Percentiles rank a stretch among this genome's conserved stretches.
Conservation (phyloP, 2,888 invertebrate genomes). For the Fabriciana adippe region DNA sequence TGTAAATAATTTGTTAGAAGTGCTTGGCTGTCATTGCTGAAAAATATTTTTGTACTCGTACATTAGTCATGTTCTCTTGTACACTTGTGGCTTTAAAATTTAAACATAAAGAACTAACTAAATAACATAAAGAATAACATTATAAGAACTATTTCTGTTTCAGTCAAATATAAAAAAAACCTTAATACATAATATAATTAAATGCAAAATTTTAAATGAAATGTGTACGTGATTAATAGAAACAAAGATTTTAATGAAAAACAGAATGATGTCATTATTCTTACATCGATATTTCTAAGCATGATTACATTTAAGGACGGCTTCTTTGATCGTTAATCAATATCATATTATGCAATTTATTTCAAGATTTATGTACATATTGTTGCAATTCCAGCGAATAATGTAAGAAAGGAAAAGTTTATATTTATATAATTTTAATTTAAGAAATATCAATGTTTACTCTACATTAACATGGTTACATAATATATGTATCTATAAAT, state of each 20-base stretch:
- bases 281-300: conserved; percentile 55
- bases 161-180: not conserved
- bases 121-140: conserved; percentile 45
- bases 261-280: conserved; percentile 44
- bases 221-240: too few relatives aligned
- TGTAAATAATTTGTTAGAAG: conserved; percentile 19
- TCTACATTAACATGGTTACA: too few relatives aligned
- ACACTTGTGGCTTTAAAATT: conserved; percentile 50
- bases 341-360: conserved; percentile 66
- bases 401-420: conserved; percentile 30
- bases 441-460: not conserved
- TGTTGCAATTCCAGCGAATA: conserved; percentile 63
- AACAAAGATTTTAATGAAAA: not conserved
- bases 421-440: not conserved
- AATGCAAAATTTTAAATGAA: too few relatives aligned
- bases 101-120: too few relatives aligned
- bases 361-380: conserved; percentile 68
- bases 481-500: too few relatives aligned
- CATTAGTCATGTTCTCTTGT: conserved; percentile 64
- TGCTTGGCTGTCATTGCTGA: conserved; percentile 52
- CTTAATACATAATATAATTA: too few relatives aligned
- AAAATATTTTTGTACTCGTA: conserved; percentile 60
- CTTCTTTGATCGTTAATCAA: conserved; percentile 70
- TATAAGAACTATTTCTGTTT: conserved; percentile 6
- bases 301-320: conserved; percentile 59